These are phyloP conservation scores for Andricus quercusramuli DNA, from an alignment of 2,888 invertebrate genomes.

Conservation along the genomic window DNA sequence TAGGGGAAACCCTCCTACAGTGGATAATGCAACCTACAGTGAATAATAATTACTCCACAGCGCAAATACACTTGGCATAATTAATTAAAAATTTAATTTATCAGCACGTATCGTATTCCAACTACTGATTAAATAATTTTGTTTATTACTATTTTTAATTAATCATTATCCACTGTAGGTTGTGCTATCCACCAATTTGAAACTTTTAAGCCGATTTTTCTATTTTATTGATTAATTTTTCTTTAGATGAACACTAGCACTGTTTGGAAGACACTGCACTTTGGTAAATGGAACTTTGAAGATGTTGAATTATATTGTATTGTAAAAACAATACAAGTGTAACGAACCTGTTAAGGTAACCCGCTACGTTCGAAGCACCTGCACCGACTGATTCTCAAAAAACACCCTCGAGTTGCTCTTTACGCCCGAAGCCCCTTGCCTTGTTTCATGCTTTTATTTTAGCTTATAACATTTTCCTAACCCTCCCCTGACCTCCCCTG, in stretches of 20 bases:
- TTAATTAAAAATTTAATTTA: too few relatives aligned
- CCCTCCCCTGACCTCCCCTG: slow-evolving; percentile 56
- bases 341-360: slow-evolving; percentile 62
- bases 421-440: slow-evolving; percentile 62
- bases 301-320: background rate
- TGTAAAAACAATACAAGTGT: slow-evolving; percentile 7
- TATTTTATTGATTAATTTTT: background rate
- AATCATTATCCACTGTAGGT: too few relatives aligned
- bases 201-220: background rate
- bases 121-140: too few relatives aligned
- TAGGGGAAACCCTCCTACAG: too few relatives aligned
- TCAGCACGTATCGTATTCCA: too few relatives aligned
- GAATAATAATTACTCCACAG: too few relatives aligned
- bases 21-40: too few relatives aligned
- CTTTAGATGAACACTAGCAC: background rate
- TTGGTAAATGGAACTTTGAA: background rate
- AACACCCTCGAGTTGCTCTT: slow-evolving; percentile 59
- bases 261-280: slow-evolving; percentile 16
- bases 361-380: slow-evolving; percentile 62
- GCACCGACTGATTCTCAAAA: slow-evolving; percentile 64
- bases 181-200: background rate
- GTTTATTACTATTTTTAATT: background rate
- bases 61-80: too few relatives aligned
- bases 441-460: slow-evolving; percentile 74
- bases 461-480: slow-evolving; percentile 68